phyloP scores from a whole-genome alignment of 2,113 vertebrate species.

The Chaetura pelagica region DNA sequence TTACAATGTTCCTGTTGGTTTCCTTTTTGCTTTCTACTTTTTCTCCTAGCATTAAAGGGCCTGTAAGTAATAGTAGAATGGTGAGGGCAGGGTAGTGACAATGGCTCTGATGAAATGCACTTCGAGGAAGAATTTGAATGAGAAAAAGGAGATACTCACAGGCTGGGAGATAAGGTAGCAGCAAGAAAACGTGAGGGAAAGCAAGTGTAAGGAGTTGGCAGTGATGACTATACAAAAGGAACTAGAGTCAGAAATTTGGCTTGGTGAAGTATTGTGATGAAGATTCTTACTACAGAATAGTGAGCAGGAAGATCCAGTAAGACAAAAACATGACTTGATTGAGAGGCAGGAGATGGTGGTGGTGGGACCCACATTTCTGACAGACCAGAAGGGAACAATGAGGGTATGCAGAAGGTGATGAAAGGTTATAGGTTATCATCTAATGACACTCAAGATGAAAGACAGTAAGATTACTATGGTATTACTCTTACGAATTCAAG shows the following conservation, averaged over 20 bases:
- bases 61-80: neutral
- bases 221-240: neutral
- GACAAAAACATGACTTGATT: neutral
- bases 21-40: neutral
- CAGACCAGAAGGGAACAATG: neutral
- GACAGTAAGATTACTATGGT: neutral
- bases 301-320: neutral
- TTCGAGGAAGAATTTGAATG: neutral
- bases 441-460: neutral
- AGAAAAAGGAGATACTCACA: neutral
- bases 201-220: neutral
- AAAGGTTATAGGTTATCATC: neutral
- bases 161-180: neutral
- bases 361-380: neutral
- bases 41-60: neutral
- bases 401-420: neutral
- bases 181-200: neutral
- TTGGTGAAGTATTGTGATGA: neutral
- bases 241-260: neutral
- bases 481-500: neutral
- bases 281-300: neutral
- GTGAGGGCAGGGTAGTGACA: neutral
- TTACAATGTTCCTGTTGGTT: neutral
- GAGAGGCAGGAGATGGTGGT: neutral
- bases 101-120: neutral